Percentiles rank a stretch among this genome's conserved stretches.
Evolutionary conservation across 2,888 invertebrate species (phyloP).

Genomic region (Xylota segnis): DNA sequence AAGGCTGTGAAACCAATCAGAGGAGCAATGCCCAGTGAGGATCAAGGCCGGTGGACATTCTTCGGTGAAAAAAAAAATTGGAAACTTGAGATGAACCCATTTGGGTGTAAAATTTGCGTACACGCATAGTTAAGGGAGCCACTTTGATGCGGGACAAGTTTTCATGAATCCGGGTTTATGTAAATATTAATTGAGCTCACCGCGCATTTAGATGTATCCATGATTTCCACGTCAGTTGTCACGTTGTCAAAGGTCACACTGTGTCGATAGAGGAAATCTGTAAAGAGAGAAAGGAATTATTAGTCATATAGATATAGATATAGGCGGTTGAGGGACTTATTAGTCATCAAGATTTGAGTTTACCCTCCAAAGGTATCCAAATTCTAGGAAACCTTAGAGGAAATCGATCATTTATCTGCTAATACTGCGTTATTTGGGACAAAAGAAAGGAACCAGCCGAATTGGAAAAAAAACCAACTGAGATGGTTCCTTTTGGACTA

Average conservation of each 20-base stretch:
- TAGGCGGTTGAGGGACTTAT: too few species aligned
- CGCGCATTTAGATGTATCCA: slow-evolving; percentile 92
- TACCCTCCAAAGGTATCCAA: too few species aligned
- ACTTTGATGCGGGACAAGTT: background rate
- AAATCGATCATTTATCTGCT: too few species aligned
- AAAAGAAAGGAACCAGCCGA: too few species aligned
- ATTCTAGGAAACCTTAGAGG: too few species aligned
- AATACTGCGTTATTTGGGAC: too few species aligned
- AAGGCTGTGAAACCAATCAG: slow-evolving; percentile 49
- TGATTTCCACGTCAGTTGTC: slow-evolving; percentile 91
- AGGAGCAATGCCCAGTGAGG: slow-evolving; percentile 26
- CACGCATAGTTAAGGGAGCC: too few species aligned
- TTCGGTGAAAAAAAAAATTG: slow-evolving; percentile 28
- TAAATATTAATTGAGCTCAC: slow-evolving; percentile 85
- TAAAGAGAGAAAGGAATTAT: slow-evolving; percentile 6
- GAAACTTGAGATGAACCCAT: slow-evolving; percentile 51
- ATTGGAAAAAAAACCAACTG: too few species aligned
- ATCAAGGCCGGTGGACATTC: slow-evolving; percentile 57
- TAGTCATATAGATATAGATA: background rate
- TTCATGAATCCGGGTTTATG: slow-evolving; percentile 8
- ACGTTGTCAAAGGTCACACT: slow-evolving; percentile 91
- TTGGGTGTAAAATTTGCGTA: slow-evolving; percentile 24
- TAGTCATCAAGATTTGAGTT: too few species aligned
- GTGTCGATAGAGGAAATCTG: slow-evolving; percentile 92
- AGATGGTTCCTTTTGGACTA: too few species aligned